Evolutionary conservation across 2,888 invertebrate genomes (phyloP), one percentile per base, ranked within the genome.

Genomic region (Plebejus anna): DNA sequence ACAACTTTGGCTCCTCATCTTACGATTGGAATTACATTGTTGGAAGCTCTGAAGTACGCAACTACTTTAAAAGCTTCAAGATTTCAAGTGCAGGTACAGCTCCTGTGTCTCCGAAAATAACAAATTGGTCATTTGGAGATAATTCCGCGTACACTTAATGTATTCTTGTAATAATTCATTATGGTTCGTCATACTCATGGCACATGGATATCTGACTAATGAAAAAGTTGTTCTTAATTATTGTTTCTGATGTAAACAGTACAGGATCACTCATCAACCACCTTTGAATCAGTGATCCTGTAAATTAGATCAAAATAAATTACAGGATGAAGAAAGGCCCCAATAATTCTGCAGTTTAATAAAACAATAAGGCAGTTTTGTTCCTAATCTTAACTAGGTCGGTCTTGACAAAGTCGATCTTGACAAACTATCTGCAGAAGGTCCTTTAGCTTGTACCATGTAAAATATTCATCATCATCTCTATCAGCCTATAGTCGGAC

Each of bases 21-120:
- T 83, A 86, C 81, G 81, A 83, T 85, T 82, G 4, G 79, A 79
- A 84, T 82, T 88, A 0, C 75, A 13, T 55, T 83, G 80, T 16
- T 2, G 4, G 38, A 7, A 16, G 73, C 80, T 84, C 79, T 89
- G 88, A 91, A 92, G 92, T 91, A 88, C 87, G 81, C 87, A 87
- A 88, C 87, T 86, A 83, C 85, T 86, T 87, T 92, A 91, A 92
- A 92, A 92, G 92, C 92, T 88, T 84, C 83, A 84, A 81, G 84
- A 84, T 88, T 86, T 91, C 90, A 86, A 92, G 92, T 92, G 92
- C 92, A 92, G 92, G 91, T 92, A 90, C 89, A 90, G 91, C 90
- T 91, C 86, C 90, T 89, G 92, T 90, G 92, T 90, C 93, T 90
- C 93, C 89, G 83, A 91, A 93, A 92, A 93, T 93, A 93, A 92